A percentile compares a stretch with the other conserved stretches of the same genome.
These are phyloP conservation scores for Acanthopagrus latus DNA, from an alignment of 2,797 vertebrate genomes.

Conservation along the genomic window DNA sequence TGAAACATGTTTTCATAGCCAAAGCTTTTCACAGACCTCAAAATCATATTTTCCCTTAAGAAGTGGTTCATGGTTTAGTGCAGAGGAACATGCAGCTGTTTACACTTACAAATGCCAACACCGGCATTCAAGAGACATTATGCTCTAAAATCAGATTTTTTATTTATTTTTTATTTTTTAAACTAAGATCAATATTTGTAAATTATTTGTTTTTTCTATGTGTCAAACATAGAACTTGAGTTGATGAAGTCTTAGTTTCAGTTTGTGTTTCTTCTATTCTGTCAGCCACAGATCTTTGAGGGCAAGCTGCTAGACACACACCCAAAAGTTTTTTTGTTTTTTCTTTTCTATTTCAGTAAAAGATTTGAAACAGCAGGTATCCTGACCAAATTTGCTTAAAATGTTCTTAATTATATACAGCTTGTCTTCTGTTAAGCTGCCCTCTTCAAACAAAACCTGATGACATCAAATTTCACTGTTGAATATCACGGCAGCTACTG, in stretches of 20 bases:
- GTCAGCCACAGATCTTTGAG: conserved; percentile 11
- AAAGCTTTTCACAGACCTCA: not conserved
- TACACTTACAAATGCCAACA: not conserved
- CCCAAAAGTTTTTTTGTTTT: conserved; percentile 10
- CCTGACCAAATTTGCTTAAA: not conserved
- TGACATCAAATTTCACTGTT: not conserved
- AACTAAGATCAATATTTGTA: not conserved
- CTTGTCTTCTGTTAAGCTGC: not conserved
- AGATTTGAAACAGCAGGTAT: conserved; percentile 3
- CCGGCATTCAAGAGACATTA: not conserved
- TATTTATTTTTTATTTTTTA: not conserved
- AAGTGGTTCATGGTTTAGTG: not conserved
- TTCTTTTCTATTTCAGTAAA: conserved; percentile 28
- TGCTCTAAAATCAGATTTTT: not conserved
- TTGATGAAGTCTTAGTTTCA: not conserved
- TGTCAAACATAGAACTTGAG: not conserved
- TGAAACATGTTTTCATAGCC: not conserved
- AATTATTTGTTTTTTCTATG: not conserved
- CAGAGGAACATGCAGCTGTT: not conserved
- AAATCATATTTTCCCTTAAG: not conserved
- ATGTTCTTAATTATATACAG: not conserved
- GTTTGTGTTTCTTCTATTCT: not conserved
- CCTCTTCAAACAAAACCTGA: not conserved
- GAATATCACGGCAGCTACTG: not conserved
- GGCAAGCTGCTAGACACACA: conserved; percentile 4